A percentile compares a stretch with the other conserved stretches of the same genome.
These are phyloP conservation scores for Epizoanthus scotinus DNA, from an alignment of 92 coral and sea anemone species.

Conservation along the genomic window DNA sequence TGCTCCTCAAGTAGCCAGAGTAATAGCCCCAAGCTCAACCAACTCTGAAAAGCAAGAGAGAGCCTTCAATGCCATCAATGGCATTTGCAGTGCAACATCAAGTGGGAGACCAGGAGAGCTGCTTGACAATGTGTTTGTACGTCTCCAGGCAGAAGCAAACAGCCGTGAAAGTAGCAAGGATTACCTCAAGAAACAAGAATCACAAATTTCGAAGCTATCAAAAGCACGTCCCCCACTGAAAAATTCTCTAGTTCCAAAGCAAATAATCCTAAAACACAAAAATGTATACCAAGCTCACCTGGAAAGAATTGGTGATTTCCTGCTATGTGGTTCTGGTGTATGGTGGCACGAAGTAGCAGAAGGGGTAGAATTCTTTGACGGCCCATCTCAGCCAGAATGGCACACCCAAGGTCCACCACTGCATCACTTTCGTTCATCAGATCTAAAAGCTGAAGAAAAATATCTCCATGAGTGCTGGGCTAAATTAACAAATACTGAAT, in stretches of 20 bases:
- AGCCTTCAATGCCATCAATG: slow-evolving; percentile 29
- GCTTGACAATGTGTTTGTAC: slow-evolving; percentile 33
- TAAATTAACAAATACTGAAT: not conserved
- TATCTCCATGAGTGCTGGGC: slow-evolving; percentile 40
- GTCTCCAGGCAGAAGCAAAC: slow-evolving; percentile 38
- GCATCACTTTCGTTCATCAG: slow-evolving; percentile 45
- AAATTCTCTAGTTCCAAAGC: slow-evolving; percentile 35
- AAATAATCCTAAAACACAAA: slow-evolving; percentile 5
- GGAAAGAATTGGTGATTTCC: slow-evolving; percentile 36
- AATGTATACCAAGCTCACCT: slow-evolving; percentile 46
- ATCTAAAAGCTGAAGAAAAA: slow-evolving; percentile 35
- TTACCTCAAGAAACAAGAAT: slow-evolving; percentile 25
- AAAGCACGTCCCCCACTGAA: slow-evolving; percentile 1
- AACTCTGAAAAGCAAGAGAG: slow-evolving; percentile 45
- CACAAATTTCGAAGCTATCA: slow-evolving; percentile 39
- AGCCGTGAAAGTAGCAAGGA: not conserved
- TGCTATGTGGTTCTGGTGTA: slow-evolving; percentile 42
- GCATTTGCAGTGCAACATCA: slow-evolving; percentile 32
- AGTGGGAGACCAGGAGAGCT: slow-evolving; percentile 35
- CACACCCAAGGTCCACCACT: slow-evolving; percentile 33
- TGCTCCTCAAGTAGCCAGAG: slow-evolving; percentile 30
- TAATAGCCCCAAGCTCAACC: slow-evolving; percentile 24
- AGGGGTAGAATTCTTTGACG: slow-evolving; percentile 43
- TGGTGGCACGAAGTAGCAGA: slow-evolving; percentile 35
- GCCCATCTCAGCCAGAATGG: slow-evolving; percentile 21